Conservation (phyloP, 2,797 vertebrate genomes). For the Mormyrops boulengeri region DNA sequence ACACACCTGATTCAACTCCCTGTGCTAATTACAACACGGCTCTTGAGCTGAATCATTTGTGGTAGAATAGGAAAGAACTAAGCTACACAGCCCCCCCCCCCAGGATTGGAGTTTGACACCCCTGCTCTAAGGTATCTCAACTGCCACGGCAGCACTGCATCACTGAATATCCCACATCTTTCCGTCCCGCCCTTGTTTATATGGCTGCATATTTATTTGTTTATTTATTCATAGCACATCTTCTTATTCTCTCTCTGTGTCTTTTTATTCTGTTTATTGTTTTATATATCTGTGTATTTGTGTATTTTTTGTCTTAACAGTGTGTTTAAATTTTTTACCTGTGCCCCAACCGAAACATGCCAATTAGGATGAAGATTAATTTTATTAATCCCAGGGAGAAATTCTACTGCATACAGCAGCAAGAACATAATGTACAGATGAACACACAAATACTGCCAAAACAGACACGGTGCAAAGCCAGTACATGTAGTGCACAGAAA, state of each 20-base stretch:
- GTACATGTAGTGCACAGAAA: neutral
- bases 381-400: neutral
- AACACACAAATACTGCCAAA: neutral
- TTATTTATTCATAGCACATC: neutral
- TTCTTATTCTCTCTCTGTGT: neutral
- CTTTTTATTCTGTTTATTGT: neutral
- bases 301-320: neutral
- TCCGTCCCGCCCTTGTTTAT: neutral
- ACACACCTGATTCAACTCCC: too few relatives aligned
- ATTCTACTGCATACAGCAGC: neutral
- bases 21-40: too few relatives aligned
- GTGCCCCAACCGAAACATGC: neutral
- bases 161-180: neutral
- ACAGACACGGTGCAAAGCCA: neutral
- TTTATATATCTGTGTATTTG: neutral
- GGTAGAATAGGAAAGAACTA: too few relatives aligned
- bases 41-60: too few relatives aligned
- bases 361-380: neutral
- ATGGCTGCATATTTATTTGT: neutral
- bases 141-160: neutral
- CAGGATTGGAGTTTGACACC: too few relatives aligned
- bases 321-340: neutral
- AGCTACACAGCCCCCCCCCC: too few relatives aligned
- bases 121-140: neutral
- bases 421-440: neutral